Conservation (phyloP, 2,797 vertebrate species). For the Glossophaga mutica region DNA sequence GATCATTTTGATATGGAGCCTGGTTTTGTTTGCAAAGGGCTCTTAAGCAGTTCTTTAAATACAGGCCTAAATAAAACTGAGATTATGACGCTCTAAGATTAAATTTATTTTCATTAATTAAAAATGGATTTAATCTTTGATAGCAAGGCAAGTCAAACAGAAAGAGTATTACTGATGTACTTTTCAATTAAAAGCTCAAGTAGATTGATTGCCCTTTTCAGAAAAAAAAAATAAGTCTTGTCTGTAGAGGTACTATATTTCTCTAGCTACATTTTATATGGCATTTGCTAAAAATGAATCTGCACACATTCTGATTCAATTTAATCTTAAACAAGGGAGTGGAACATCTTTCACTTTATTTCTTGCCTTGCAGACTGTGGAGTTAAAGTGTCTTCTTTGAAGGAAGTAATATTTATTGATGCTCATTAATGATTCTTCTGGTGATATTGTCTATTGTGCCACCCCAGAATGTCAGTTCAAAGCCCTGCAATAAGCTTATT, state of each 20-base stretch:
- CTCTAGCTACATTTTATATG: slow-evolving; percentile 34
- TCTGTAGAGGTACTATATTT: neutral
- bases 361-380: slow-evolving; percentile 5
- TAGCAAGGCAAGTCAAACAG: slow-evolving; percentile 27
- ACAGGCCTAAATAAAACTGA: slow-evolving; percentile 27
- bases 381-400: slow-evolving; percentile 7
- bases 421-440: slow-evolving; percentile 3
- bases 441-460: slow-evolving; percentile 29
- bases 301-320: neutral
- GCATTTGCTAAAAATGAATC: neutral
- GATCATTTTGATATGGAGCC: slow-evolving; percentile 29
- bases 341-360: slow-evolving; percentile 1
- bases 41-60: slow-evolving; percentile 40
- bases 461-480: neutral
- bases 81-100: neutral
- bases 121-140: slow-evolving; percentile 55
- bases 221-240: neutral
- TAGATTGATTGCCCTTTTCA: neutral
- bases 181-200: slow-evolving; percentile 32
- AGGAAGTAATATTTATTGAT: neutral
- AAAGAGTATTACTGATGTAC: neutral
- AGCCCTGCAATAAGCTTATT: slow-evolving; percentile 47
- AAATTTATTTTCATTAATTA: slow-evolving; percentile 47
- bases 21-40: slow-evolving; percentile 43
- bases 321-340: neutral